phyloP scores from a whole-genome alignment of 2,113 vertebrate genomes.

The Chamaetylas fuelleborni region DNA sequence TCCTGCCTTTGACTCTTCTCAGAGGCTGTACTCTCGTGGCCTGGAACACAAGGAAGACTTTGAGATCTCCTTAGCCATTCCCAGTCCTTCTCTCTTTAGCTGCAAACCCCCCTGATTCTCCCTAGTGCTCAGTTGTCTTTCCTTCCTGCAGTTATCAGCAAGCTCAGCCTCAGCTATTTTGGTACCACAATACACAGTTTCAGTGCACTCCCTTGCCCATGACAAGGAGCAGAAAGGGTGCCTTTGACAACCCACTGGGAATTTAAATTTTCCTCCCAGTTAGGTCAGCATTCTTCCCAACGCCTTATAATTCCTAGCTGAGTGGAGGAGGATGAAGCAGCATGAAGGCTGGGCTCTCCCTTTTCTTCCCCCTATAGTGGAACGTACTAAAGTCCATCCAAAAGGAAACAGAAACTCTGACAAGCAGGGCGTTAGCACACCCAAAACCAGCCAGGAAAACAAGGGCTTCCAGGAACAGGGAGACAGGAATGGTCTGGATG shows the following conservation, averaged over 20 bases:
- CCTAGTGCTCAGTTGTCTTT: not conserved
- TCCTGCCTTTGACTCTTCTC: not conserved
- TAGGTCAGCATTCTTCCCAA: not conserved
- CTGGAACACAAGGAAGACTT: accelerated
- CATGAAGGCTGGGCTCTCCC: not conserved
- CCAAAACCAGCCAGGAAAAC: not conserved
- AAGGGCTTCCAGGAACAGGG: not conserved
- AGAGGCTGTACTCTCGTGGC: not conserved
- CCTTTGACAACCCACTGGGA: not conserved
- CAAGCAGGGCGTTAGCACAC: not conserved
- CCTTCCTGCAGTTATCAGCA: not conserved
- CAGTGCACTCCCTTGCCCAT: not conserved
- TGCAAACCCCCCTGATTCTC: not conserved
- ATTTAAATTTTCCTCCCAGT: not conserved
- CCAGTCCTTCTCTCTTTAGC: not conserved
- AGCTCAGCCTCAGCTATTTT: not conserved
- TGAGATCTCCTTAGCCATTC: not conserved
- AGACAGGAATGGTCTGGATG: not conserved
- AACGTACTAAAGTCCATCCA: not conserved
- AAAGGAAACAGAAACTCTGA: not conserved
- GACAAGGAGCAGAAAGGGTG: not conserved
- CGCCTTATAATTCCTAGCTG: not conserved
- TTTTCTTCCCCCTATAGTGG: not conserved
- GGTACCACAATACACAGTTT: not conserved
- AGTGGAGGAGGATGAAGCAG: not conserved